Conservation (phyloP, 2,888 invertebrate genomes). For the Tuberolachnus salignus region DNA sequence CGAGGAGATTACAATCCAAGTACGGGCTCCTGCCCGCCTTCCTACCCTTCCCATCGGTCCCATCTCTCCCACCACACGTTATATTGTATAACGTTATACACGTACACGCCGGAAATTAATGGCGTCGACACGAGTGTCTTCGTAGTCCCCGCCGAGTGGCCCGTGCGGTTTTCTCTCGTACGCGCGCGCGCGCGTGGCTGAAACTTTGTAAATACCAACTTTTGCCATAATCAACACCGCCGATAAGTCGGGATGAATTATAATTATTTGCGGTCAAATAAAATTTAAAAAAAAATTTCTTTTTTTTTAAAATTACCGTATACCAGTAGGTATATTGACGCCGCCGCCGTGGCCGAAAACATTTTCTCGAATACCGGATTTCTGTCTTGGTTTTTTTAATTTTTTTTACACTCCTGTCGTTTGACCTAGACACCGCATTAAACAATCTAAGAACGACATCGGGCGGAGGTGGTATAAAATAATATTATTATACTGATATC, state of each 20-base stretch:
- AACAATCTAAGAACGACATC: background rate
- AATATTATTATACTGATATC: slow-evolving; percentile 27
- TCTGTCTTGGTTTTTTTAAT: slow-evolving; percentile 7
- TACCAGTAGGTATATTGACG: too few relatives aligned
- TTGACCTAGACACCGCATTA: slow-evolving; percentile 37
- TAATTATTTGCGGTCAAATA: too few relatives aligned
- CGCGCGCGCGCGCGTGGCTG: background rate
- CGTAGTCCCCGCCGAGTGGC: slow-evolving; percentile 16
- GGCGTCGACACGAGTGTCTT: slow-evolving; percentile 46
- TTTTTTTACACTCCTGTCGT: slow-evolving; percentile 19
- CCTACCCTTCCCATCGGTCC: too few relatives aligned
- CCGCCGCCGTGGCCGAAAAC: slow-evolving; percentile 4
- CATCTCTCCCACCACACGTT: background rate
- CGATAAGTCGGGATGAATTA: too few relatives aligned
- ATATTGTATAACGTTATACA: background rate
- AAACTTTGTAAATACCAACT: slow-evolving; percentile 33
- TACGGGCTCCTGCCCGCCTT: too few relatives aligned
- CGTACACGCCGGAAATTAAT: slow-evolving; percentile 28
- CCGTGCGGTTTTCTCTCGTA: slow-evolving; percentile 33
- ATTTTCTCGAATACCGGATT: slow-evolving; percentile 9
- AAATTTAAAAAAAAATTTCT: too few relatives aligned
- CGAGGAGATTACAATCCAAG: slow-evolving; percentile 32
- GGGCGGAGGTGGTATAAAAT: slow-evolving; percentile 14
- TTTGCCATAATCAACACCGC: background rate
- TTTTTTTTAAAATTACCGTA: too few relatives aligned